Percentiles rank a stretch among this genome's conserved stretches.
These are phyloP conservation scores for Pseudanteris insignis DNA, from an alignment of 2,888 invertebrate species.

Conservation along the genomic window DNA sequence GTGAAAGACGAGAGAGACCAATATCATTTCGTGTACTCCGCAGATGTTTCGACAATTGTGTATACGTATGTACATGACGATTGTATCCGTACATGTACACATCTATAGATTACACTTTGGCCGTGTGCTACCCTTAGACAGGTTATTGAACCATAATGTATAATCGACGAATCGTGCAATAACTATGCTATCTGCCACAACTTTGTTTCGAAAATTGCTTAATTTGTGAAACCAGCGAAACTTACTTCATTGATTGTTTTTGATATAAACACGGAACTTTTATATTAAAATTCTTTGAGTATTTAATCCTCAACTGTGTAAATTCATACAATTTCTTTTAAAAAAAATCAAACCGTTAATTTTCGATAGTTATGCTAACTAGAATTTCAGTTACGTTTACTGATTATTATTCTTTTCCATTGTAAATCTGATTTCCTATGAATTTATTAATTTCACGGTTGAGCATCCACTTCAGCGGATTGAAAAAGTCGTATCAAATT, in stretches of 20 bases:
- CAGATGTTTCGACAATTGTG: conserved; percentile 37
- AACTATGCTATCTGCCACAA: conserved; percentile 15
- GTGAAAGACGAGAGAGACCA: conserved; percentile 31
- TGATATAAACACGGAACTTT: no score
- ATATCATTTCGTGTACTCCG: conserved; percentile 34
- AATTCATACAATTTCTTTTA: not conserved
- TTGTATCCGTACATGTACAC: conserved; percentile 1
- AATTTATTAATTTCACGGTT: no score
- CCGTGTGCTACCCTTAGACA: conserved; percentile 10
- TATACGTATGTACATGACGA: conserved; percentile 4
- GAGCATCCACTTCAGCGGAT: no score
- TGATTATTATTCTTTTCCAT: no score
- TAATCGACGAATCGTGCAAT: conserved; percentile 31
- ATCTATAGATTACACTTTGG: conserved; percentile 24
- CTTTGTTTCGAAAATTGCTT: conserved; percentile 19
- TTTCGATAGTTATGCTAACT: no score
- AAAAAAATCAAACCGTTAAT: no score
- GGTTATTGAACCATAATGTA: conserved; percentile 31
- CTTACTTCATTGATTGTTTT: no score
- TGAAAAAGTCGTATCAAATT: no score
- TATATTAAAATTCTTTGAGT: no score
- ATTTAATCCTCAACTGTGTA: no score
- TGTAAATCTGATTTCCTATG: no score
- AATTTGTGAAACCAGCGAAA: not conserved
- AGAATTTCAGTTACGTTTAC: no score